Evolutionary conservation across 2,113 vertebrate genomes (phyloP).

Genomic region (Mugil cephalus): DNA sequence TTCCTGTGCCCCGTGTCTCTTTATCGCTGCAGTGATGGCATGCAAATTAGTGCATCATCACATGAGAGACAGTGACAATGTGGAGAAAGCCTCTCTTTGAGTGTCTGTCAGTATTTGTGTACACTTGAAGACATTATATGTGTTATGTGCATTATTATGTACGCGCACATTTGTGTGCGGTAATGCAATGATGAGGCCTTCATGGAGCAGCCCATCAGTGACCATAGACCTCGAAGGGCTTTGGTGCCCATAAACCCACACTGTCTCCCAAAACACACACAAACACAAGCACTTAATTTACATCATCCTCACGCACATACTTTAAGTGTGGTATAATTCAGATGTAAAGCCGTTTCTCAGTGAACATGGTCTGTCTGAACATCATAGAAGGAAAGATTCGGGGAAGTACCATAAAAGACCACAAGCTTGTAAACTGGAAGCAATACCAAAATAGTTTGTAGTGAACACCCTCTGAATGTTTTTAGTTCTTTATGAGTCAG

Average conservation of each 20-base stretch:
- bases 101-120: conserved; percentile 12
- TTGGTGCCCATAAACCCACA: conserved; percentile 14
- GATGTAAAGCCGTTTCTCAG: conserved; percentile 1
- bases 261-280: not conserved
- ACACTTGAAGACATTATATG: not conserved
- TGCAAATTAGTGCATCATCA: conserved; percentile 62
- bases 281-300: conserved; percentile 9
- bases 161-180: conserved; percentile 30
- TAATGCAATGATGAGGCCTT: conserved; percentile 53
- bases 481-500: no score
- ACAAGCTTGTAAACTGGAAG: no score
- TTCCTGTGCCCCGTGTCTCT: conserved; percentile 52
- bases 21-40: conserved; percentile 66
- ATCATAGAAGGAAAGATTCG: not conserved
- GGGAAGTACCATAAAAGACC: no score
- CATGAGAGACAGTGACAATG: conserved; percentile 21
- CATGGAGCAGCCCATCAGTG: conserved; percentile 34
- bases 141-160: conserved; percentile 29
- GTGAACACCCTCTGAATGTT: no score
- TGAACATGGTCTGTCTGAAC: conserved; percentile 9
- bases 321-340: not conserved
- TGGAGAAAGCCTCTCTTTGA: conserved; percentile 16
- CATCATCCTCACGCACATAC: conserved; percentile 1
- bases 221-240: conserved; percentile 41
- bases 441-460: no score